phyloP scores from a whole-genome alignment of 2,797 vertebrate species.

The Lates japonicus region DNA sequence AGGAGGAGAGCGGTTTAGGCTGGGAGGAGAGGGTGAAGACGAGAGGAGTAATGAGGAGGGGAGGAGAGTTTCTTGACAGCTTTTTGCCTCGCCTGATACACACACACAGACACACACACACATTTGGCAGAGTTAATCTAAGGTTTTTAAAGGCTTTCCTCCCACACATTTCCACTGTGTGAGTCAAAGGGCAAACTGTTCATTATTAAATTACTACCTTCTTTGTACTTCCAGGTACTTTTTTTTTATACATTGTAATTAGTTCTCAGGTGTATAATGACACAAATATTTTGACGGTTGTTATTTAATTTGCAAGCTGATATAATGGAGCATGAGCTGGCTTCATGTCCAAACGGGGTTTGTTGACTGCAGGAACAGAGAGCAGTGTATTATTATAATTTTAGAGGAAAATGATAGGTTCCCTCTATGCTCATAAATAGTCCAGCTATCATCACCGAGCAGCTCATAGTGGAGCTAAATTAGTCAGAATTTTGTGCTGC shows the following conservation, averaged over 20 bases:
- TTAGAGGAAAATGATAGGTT: conserved; percentile 71
- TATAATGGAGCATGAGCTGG: conserved; percentile 54
- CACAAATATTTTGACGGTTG: conserved; percentile 67
- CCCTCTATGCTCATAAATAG: conserved; percentile 72
- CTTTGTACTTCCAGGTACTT: conserved; percentile 49
- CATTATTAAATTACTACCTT: conserved; percentile 73
- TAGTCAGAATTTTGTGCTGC: conserved; percentile 63
- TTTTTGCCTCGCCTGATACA: conserved; percentile 43
- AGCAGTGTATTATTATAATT: conserved; percentile 70
- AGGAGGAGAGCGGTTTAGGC: conserved; percentile 46
- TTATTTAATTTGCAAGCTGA: conserved; percentile 74
- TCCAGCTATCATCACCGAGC: conserved; percentile 61
- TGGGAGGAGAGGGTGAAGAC: conserved; percentile 57
- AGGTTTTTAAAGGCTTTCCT: conserved; percentile 47
- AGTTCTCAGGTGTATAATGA: conserved; percentile 62
- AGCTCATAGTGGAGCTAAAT: conserved; percentile 59
- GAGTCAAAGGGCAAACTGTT: conserved; percentile 74
- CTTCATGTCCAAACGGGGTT: conserved; percentile 44
- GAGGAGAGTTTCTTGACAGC: conserved; percentile 60
- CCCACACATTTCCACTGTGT: conserved; percentile 59
- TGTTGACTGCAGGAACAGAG: conserved; percentile 61
- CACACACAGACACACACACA: conserved; percentile 28
- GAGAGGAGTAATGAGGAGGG: conserved; percentile 60
- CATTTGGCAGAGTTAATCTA: conserved; percentile 37
- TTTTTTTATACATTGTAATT: conserved; percentile 64